These are phyloP conservation scores for Sebastes jordani DNA, from an alignment of 2,797 vertebrate species.

Conservation along the genomic window DNA sequence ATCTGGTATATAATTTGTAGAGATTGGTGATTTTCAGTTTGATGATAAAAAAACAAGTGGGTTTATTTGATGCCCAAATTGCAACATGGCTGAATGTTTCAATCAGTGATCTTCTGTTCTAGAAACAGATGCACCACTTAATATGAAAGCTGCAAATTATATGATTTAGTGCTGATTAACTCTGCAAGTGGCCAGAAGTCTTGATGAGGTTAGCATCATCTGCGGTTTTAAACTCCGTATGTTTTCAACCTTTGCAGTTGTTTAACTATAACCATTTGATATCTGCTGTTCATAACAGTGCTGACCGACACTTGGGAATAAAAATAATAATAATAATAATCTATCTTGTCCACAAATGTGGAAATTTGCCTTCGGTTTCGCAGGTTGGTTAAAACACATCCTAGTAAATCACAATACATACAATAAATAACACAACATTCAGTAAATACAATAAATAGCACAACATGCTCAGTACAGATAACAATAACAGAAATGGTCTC, in stretches of 20 bases:
- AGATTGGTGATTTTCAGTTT: background rate
- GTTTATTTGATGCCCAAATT: background rate
- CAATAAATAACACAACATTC: too few species aligned
- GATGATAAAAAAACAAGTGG: background rate
- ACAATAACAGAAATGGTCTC: too few species aligned
- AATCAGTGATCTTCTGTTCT: background rate
- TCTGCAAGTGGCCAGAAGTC: background rate
- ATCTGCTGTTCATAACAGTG: slow-evolving; percentile 10
- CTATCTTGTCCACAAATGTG: too few species aligned
- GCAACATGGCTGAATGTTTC: background rate
- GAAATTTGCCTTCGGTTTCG: too few species aligned
- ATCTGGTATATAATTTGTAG: background rate
- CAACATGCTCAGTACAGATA: too few species aligned
- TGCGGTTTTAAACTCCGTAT: background rate
- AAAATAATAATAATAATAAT: too few species aligned
- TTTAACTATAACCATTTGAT: background rate
- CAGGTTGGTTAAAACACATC: too few species aligned
- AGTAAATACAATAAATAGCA: too few species aligned
- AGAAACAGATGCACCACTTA: background rate
- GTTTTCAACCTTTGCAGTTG: background rate
- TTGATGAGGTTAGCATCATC: background rate
- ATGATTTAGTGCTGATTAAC: background rate
- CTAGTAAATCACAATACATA: too few species aligned
- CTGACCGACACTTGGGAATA: background rate
- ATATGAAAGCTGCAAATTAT: background rate